Evolutionary conservation across 2,113 vertebrate genomes (phyloP), one percentile per base, ranked within the genome.

Genomic region (Pelvicachromis taeniatus): DNA sequence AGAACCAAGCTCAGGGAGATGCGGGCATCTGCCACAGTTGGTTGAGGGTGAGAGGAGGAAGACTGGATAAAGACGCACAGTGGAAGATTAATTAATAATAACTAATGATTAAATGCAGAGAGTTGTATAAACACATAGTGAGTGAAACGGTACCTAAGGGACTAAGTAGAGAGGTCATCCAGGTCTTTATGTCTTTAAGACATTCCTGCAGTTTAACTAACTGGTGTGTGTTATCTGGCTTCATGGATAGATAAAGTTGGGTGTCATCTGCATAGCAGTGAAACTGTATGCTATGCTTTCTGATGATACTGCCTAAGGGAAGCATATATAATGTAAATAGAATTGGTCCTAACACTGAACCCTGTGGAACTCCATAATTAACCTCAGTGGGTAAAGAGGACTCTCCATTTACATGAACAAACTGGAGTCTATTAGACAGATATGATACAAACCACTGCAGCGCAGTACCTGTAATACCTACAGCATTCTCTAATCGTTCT

Each of bases 261-360:
- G 0, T 55, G 53, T 55, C 53, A 55, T 55, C 53, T 13, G 54
- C 54, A 55, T 55, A 2, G 23, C 54, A 26, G 54, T 26, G 54
- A 8, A 56, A 14, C 26, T 56, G 12, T 56, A 14, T 26, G 0
- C 6, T 0, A 56, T 1, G 1, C 2, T 23, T 2, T 0, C 54
- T 56, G 0, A 14, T 56, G 23, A 26, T 14, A 0, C 54, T 56
- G 3, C 54, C 21, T 56, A 26, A 16, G 1, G 2, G 23, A 58
- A 58, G 54, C 23, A 56, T 56, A 23, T 56, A 3, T 58, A 9
- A 58, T 58, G 55, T 16, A 29, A 58, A 29, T 7, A 58, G 55
- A 58, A 58, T 9, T 16, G 26, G 55, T 58, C 55, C 55, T 3
- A 58, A 23, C 26, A 29, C 23, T 0, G 23, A 56, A 56, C 3